Evolutionary conservation across 2,797 vertebrate species (phyloP), one percentile per base, ranked within the genome.

Genomic region (Melanotaenia nigrans): DNA sequence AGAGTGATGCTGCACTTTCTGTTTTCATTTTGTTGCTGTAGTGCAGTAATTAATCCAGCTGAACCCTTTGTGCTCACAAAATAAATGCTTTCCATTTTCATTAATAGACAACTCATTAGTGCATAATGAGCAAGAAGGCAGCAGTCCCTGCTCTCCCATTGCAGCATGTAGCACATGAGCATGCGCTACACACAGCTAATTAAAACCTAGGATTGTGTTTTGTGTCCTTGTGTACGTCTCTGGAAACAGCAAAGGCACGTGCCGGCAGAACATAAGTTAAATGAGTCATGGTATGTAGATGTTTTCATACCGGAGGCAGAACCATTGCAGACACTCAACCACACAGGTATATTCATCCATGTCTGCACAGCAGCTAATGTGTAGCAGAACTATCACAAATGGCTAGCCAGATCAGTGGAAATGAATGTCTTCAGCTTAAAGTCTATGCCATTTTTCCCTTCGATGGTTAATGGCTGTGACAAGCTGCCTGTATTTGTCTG

Each of bases 71-170:
- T 91, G 90, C 90, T 91, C 81, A 65, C 91, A 93, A 93, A 95
- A 94, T 94, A 94, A 95, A 94, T 94, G 94, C 92, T 94, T 94
- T 95, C 92, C 91, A 91, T 94, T 94, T 94, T 94, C 93, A 95
- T 94, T 95, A 94, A 94, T 94, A 94, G 94, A 94, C 93, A 94
- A 94, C 90, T 95, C 94, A 95, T 95, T 95, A 94, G 92, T 84
- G 71, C 88, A 85, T 94, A 95, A 94, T 93, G 92, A 94, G 94
- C 83, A 90, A 75, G 87, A 92, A 90, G 84, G 87, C 91, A 87
- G 83, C 77, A 61, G 78, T 88, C 89, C 86, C 74, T 57, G 47
- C 78, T 86, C 88, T 91, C 89, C 82, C 87, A 22, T 63, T 84
- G 85, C 87, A 75, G 77, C 57, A 79, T 68, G 81, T 53, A 77